These are phyloP conservation scores for Steinernema feltiae DNA, from an alignment of 1,140 invertebrate genomes.

Conservation along the genomic window DNA sequence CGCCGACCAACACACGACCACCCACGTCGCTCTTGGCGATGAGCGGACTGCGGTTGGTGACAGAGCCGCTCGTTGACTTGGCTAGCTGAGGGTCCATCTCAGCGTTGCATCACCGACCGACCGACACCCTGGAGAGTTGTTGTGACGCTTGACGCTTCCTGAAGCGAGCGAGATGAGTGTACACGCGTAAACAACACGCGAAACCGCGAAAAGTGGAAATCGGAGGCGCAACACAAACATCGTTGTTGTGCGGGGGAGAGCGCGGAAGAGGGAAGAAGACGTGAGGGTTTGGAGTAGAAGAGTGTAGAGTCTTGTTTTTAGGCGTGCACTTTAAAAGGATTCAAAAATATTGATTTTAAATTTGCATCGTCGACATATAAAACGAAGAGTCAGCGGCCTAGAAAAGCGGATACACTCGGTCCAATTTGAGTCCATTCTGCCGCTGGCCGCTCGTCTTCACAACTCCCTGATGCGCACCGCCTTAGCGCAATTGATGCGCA, in stretches of 20 bases:
- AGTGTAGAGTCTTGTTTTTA: background rate
- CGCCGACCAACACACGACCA: background rate
- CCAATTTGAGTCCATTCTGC: too few species aligned
- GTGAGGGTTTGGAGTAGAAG: background rate
- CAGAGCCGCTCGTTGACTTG: background rate
- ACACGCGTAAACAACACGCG: background rate
- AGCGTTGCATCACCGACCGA: background rate
- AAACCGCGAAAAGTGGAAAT: background rate
- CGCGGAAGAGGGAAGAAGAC: background rate
- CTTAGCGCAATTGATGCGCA: background rate
- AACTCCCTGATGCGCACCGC: background rate
- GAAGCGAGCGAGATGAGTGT: background rate
- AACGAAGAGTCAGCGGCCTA: background rate
- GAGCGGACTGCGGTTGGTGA: background rate
- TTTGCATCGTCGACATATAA: background rate
- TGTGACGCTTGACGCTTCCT: background rate
- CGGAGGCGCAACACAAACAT: background rate
- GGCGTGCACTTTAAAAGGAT: background rate
- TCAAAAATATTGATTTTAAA: background rate
- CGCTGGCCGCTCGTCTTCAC: background rate
- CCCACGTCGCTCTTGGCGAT: background rate
- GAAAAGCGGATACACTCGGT: background rate
- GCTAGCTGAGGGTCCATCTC: background rate
- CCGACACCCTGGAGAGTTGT: background rate
- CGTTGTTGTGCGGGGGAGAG: background rate